Percentiles rank a stretch among this genome's conserved stretches.
These are phyloP conservation scores for Paramisgurnus dabryanus DNA, from an alignment of 2,113 vertebrate species.

Conservation along the genomic window DNA sequence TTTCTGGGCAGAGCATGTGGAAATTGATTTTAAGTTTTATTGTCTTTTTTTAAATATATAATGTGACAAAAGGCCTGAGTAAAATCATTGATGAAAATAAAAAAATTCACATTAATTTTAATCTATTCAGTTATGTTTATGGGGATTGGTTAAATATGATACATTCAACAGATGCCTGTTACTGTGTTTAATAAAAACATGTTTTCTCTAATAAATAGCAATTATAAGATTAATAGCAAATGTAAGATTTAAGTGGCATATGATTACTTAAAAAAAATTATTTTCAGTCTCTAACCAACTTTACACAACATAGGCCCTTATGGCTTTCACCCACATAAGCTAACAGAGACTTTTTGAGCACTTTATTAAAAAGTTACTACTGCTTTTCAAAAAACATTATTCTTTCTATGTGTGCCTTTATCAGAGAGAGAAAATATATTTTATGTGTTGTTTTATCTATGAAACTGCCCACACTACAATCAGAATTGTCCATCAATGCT, in stretches of 20 bases:
- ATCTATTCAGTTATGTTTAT: background rate
- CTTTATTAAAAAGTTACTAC: constrained; percentile 53
- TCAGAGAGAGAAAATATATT: constrained; percentile 22
- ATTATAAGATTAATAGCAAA: background rate
- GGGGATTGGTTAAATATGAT: background rate
- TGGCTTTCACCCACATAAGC: constrained; percentile 43
- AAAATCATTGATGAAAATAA: background rate
- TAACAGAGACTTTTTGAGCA: constrained; percentile 27
- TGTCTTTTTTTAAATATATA: background rate
- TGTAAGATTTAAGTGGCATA: background rate
- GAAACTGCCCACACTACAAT: background rate
- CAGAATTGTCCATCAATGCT: constrained; percentile 11
- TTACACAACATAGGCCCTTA: constrained; percentile 38
- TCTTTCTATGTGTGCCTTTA: constrained; percentile 43
- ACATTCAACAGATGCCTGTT: background rate
- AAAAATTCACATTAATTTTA: background rate
- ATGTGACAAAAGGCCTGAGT: background rate
- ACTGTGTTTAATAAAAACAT: background rate
- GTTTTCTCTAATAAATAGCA: background rate
- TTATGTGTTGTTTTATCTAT: constrained; percentile 17
- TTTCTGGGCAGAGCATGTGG: background rate
- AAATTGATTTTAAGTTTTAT: background rate
- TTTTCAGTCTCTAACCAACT: constrained; percentile 43
- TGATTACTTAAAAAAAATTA: constrained; percentile 37
- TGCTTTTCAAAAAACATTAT: constrained; percentile 44